These are phyloP conservation scores for Nezara viridula DNA, from an alignment of 2,888 invertebrate genomes.

Conservation along the genomic window DNA sequence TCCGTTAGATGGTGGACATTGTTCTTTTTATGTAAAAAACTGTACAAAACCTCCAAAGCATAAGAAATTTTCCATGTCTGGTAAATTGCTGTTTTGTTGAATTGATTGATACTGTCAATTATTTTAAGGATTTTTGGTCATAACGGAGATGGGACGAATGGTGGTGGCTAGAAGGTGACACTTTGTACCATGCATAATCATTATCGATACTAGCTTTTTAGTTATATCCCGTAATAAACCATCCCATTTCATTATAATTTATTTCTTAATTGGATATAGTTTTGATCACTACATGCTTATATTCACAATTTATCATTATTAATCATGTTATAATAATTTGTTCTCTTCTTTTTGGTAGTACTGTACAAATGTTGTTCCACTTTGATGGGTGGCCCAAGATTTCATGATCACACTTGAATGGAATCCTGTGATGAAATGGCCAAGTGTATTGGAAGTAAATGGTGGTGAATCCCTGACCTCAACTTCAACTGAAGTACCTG, in stretches of 20 bases:
- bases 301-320: background rate
- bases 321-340: background rate
- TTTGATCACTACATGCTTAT: background rate
- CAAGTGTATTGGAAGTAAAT: no score
- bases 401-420: no score
- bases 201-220: background rate
- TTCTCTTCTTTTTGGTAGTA: no score
- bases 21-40: constrained; percentile 49
- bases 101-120: constrained; percentile 24
- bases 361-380: no score
- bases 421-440: no score
- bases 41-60: constrained; percentile 52
- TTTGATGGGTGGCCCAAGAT: no score
- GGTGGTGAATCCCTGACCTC: no score
- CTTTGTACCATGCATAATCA: constrained; percentile 17
- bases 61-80: constrained; percentile 63
- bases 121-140: constrained; percentile 14
- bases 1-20: constrained; percentile 61
- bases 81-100: constrained; percentile 54
- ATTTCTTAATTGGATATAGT: background rate
- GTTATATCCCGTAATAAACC: background rate
- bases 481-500: no score
- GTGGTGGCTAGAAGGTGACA: constrained; percentile 23
- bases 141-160: constrained; percentile 1
- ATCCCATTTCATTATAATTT: background rate